Base-by-base conservation (phyloP, 2,113 vertebrate species). In the Geococcyx californianus region DNA sequence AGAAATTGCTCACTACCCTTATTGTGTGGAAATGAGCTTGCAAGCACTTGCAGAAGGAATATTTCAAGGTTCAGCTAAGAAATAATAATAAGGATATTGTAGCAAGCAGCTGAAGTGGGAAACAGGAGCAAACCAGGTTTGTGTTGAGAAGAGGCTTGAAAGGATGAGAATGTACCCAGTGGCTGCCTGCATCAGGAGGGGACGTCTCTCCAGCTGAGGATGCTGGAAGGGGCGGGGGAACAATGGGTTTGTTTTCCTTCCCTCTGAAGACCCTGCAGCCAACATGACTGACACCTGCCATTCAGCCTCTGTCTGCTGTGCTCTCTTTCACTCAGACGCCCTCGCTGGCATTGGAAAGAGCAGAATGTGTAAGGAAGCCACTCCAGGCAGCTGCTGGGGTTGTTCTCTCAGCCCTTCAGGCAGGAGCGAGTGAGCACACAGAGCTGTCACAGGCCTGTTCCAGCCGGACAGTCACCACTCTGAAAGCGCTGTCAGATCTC, bases 1-100 rank as follows among this genome's bases (percentile, higher is more conserved):
- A 82, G 87, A 94, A 95, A 97, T 94, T 67, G 69, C 79, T 95
- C 78, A 87, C 94, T 55, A 55, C 29, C 38, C 38, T 89, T 64
- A 87, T 90, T 96, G 94, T 94, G 91, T 45, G 76, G 84, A 94
- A 94, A 96, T 94, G 86, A 96, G 88, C 83, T 89, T 38, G 62
- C 6, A 3, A 89, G 83, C 93, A 84, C 70, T 95, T 62, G 52
- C 40, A 62, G 38, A 34, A 88, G 25, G 11, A 90, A 51, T 56
- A 74, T 85, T 91, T 94, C 90, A 91, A 93, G 90, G 51, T 51
- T 95, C 64, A n/a, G 33, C 73, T 44, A 56, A 93, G 68, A 94
- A 93, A 94, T 74, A 96, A 91, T 75, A 90, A 42, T 20, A 58
- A 6, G 8, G 74, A 62, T 67, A 72, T 67, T 85, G 74, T n/a